phyloP scores from a whole-genome alignment of 2,888 invertebrate genomes.

The Philereme vetulata region DNA sequence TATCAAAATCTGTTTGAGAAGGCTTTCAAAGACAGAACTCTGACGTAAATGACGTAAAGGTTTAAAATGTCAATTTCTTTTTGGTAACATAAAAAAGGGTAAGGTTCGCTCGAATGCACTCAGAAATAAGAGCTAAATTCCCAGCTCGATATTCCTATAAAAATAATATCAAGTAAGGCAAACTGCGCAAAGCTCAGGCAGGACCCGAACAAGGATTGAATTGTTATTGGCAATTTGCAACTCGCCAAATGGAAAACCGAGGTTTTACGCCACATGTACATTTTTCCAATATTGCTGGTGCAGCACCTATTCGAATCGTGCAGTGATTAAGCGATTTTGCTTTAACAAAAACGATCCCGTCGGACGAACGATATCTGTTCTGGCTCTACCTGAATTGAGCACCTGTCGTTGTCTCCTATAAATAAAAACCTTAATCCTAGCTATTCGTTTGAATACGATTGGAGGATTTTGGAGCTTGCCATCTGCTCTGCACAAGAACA shows the following conservation, averaged over 20 bases:
- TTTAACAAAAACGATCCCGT: slow-evolving; percentile 55
- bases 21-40: slow-evolving; percentile 49
- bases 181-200: slow-evolving; percentile 31
- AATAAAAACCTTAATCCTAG: slow-evolving; percentile 46
- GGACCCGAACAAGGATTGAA: slow-evolving; percentile 35
- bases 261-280: slow-evolving; percentile 24
- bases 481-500: slow-evolving; percentile 27
- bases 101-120: slow-evolving; percentile 13
- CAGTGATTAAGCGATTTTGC: slow-evolving; percentile 49
- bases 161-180: slow-evolving; percentile 24
- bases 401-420: slow-evolving; percentile 67
- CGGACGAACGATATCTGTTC: slow-evolving; percentile 47
- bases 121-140: slow-evolving; percentile 4
- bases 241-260: slow-evolving; percentile 32
- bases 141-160: slow-evolving; percentile 13
- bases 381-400: slow-evolving; percentile 74
- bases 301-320: slow-evolving; percentile 34
- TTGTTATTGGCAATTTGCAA: slow-evolving; percentile 39
- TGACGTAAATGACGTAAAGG: slow-evolving; percentile 37
- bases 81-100: slow-evolving; percentile 23
- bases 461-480: slow-evolving; percentile 28
- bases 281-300: slow-evolving; percentile 34
- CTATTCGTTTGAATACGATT: slow-evolving; percentile 28
- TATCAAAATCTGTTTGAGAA: slow-evolving; percentile 62
- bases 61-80: slow-evolving; percentile 32